phyloP scores from a whole-genome alignment of 2,797 vertebrate genomes.

The Protonibea diacanthus region DNA sequence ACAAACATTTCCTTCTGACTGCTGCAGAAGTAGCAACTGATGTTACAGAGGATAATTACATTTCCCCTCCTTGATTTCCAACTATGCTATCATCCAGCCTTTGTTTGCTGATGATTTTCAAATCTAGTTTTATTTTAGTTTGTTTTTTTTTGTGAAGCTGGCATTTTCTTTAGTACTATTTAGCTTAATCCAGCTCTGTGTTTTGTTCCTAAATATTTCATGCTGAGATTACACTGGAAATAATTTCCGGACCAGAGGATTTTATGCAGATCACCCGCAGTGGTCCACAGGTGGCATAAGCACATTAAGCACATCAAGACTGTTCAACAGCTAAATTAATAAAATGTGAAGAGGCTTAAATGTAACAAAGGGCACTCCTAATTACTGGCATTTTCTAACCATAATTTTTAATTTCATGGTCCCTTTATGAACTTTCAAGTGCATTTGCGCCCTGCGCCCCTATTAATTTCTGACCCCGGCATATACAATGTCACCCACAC shows the following conservation, averaged over 20 bases:
- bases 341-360: slow-evolving; percentile 30
- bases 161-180: background rate
- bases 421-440: slow-evolving; percentile 42
- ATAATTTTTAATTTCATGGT: slow-evolving; percentile 24
- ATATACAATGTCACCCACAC: slow-evolving; percentile 36
- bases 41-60: background rate
- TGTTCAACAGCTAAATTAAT: slow-evolving; percentile 19
- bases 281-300: background rate
- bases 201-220: background rate
- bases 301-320: slow-evolving; percentile 5
- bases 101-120: background rate
- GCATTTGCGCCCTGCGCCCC: slow-evolving; percentile 32
- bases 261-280: slow-evolving; percentile 21
- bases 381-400: slow-evolving; percentile 39
- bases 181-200: background rate
- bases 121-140: background rate
- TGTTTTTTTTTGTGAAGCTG: background rate
- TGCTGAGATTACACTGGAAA: background rate
- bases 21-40: background rate
- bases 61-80: background rate
- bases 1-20: background rate
- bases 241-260: background rate
- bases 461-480: slow-evolving; percentile 56
- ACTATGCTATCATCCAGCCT: background rate
- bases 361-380: slow-evolving; percentile 17